These are phyloP conservation scores for Takifugu bimaculatus DNA, from an alignment of 2,113 vertebrate genomes.

Conservation along the genomic window DNA sequence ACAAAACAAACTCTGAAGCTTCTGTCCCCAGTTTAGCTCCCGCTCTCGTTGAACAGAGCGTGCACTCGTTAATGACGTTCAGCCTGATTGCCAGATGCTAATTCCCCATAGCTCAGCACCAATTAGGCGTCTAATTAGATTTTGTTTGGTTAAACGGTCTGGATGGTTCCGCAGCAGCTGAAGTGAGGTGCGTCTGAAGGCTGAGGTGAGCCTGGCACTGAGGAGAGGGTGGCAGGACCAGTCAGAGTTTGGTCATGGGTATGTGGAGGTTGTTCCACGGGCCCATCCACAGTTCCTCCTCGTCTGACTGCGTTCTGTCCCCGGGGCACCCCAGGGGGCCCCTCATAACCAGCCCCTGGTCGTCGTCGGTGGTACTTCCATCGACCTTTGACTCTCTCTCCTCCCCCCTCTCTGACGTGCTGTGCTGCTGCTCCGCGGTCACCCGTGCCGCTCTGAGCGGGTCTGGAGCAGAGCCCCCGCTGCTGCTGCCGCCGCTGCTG, in stretches of 20 bases:
- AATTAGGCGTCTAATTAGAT: conserved; percentile 13
- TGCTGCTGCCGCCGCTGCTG: conserved; percentile 62
- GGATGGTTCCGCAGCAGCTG: conserved; percentile 27
- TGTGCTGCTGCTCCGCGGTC: conserved; percentile 12
- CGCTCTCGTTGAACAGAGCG: not conserved
- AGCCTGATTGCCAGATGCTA: conserved; percentile 6
- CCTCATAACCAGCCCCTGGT: conserved; percentile 69
- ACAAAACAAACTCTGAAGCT: conserved; percentile 13
- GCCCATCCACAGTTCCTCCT: conserved; percentile 97
- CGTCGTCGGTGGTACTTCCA: conserved; percentile 67
- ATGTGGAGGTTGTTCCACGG: conserved; percentile 98
- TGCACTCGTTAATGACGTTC: conserved; percentile 4
- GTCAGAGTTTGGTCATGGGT: conserved; percentile 99
- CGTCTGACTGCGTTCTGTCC: conserved; percentile 87
- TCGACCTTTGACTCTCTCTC: conserved; percentile 74
- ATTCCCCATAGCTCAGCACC: conserved; percentile 6
- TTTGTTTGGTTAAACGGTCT: conserved; percentile 5
- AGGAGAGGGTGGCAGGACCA: conserved; percentile 5
- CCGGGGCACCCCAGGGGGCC: conserved; percentile 81
- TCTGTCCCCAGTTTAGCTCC: not conserved
- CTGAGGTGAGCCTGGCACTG: conserved; percentile 26
- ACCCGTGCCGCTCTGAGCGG: conserved; percentile 46
- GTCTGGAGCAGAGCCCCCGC: conserved; percentile 47
- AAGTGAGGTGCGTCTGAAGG: not conserved
- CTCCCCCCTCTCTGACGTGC: conserved; percentile 65